phyloP scores from a whole-genome alignment of 1,140 invertebrate species.

The Copidosoma floridanum region DNA sequence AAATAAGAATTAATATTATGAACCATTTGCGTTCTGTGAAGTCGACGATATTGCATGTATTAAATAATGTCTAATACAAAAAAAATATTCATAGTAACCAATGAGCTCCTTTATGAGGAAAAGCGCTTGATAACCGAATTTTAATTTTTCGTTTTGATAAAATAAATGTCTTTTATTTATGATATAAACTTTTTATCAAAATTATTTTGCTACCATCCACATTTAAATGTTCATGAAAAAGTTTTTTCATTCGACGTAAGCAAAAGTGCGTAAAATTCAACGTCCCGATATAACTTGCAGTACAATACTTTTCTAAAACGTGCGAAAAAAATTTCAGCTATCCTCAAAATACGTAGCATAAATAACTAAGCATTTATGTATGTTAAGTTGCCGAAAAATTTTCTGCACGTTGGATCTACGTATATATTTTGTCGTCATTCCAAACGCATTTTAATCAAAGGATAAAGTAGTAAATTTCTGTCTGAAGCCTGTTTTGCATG shows the following conservation, averaged over 20 bases:
- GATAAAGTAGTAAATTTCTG: slow-evolving; percentile 13
- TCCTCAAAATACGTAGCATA: slow-evolving; percentile 2
- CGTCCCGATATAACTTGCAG: too few species aligned
- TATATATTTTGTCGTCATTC: slow-evolving; percentile 38
- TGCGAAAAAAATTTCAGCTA: too few species aligned
- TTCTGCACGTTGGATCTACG: not conserved
- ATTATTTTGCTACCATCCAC: too few species aligned
- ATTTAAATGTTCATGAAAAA: too few species aligned
- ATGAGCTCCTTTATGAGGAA: not conserved
- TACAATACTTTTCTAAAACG: too few species aligned
- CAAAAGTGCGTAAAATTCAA: too few species aligned
- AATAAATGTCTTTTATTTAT: slow-evolving; percentile 24
- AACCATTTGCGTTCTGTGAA: slow-evolving; percentile 11
- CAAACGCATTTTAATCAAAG: slow-evolving; percentile 41
- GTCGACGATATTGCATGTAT: slow-evolving; percentile 14
- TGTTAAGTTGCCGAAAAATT: not conserved
- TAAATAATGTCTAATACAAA: slow-evolving; percentile 9
- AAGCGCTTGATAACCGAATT: not conserved
- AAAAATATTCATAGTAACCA: slow-evolving; percentile 6
- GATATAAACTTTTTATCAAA: slow-evolving; percentile 3
- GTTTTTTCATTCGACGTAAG: too few species aligned
- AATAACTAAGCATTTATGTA: slow-evolving; percentile 1
- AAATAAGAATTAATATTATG: too few species aligned
- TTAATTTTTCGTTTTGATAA: slow-evolving; percentile 21
- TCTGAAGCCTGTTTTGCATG: slow-evolving; percentile 18